A percentile compares a stretch with the other conserved stretches of the same genome.
These are phyloP conservation scores for Xiphophorus hellerii DNA, from an alignment of 2,113 vertebrate genomes.

Conservation along the genomic window DNA sequence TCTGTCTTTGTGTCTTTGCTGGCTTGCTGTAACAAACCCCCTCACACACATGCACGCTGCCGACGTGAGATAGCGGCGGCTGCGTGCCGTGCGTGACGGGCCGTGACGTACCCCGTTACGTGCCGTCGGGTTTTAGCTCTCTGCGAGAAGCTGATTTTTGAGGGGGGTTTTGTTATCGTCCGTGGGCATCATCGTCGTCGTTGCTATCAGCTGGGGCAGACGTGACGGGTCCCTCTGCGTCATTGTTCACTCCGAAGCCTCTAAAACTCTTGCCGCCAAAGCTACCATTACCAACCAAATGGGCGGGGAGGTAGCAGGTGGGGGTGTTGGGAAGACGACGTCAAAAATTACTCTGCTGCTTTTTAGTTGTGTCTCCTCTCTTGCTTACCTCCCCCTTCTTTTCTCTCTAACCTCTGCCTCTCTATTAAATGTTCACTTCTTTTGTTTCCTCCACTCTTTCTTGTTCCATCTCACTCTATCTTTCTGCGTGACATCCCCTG, in stretches of 20 bases:
- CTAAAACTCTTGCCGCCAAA: constrained; percentile 64
- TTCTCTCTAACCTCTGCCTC: constrained; percentile 20
- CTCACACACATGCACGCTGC: constrained; percentile 51
- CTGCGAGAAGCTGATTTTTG: constrained; percentile 65
- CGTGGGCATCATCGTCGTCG: constrained; percentile 78
- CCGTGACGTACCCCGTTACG: constrained; percentile 61
- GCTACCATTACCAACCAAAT: constrained; percentile 69
- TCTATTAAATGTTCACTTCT: constrained; percentile 63
- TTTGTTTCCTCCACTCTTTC: constrained; percentile 63
- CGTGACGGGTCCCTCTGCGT: constrained; percentile 72
- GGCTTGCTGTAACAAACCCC: constrained; percentile 38
- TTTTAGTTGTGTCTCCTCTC: constrained; percentile 63
- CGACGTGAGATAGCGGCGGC: constrained; percentile 63
- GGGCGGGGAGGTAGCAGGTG: constrained; percentile 8
- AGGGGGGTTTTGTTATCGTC: constrained; percentile 2
- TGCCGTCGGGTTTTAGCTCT: constrained; percentile 62
- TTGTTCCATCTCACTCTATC: constrained; percentile 56
- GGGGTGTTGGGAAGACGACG: constrained; percentile 32
- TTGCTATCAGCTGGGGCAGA: constrained; percentile 80
- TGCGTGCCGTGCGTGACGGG: constrained; percentile 67
- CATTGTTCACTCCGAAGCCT: constrained; percentile 63
- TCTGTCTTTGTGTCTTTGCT: constrained; percentile 62
- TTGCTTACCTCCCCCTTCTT: constrained; percentile 28
- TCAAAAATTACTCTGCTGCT: constrained; percentile 75
- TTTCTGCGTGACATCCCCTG: constrained; percentile 45